Evolutionary conservation across 2,113 vertebrate species (phyloP).

Genomic region (Oplegnathus fasciatus): DNA sequence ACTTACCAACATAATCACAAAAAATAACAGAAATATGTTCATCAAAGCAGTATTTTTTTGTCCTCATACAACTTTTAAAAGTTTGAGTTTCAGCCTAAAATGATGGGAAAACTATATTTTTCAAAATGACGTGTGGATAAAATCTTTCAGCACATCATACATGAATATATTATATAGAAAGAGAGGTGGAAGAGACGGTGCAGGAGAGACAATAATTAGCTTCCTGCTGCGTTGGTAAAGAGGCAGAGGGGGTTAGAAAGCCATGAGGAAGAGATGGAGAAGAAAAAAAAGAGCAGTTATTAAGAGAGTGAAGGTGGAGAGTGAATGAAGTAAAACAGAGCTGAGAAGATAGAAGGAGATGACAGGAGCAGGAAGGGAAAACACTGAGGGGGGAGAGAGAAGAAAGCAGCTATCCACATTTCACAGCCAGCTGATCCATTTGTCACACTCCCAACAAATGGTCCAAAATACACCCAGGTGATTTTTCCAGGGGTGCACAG

Average conservation of each 20-base stretch:
- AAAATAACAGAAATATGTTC: no score
- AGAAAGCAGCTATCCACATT: slow-evolving; percentile 7
- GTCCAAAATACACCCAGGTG: no score
- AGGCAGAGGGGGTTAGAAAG: not conserved
- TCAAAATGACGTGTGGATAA: not conserved
- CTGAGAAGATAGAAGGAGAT: slow-evolving; percentile 3
- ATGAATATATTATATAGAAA: not conserved
- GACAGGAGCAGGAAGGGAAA: not conserved
- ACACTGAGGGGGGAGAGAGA: not conserved
- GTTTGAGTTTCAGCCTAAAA: not conserved
- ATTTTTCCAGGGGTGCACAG: not conserved
- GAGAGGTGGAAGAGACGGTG: not conserved
- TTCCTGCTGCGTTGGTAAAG: not conserved
- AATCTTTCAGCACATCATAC: not conserved
- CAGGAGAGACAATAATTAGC: not conserved
- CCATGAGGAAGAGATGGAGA: not conserved
- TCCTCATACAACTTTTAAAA: not conserved
- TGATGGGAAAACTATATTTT: not conserved
- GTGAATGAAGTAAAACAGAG: slow-evolving; percentile 9
- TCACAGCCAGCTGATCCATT: slow-evolving; percentile 11
- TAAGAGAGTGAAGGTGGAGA: slow-evolving; percentile 2
- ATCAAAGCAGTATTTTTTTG: no score
- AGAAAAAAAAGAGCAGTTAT: not conserved
- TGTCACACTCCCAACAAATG: not conserved
- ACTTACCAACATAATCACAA: no score